Percentiles rank a stretch among this genome's conserved stretches.
Conservation (phyloP, 2,888 invertebrate genomes). For the Gymnoscelis rufifasciata region DNA sequence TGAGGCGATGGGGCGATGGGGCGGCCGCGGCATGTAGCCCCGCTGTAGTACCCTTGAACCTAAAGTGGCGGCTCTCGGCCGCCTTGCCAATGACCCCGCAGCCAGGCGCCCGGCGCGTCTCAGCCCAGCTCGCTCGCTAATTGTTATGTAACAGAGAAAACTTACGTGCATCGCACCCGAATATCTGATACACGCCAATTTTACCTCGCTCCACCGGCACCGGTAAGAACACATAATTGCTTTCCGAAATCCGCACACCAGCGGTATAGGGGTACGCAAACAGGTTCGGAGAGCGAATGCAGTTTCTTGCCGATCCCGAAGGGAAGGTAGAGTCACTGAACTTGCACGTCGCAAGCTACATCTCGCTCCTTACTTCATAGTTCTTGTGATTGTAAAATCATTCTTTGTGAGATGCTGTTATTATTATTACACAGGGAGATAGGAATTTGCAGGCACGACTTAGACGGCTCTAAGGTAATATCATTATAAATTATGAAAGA, state of each 20-base stretch:
- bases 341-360: conserved; percentile 67
- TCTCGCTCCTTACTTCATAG: conserved; percentile 68
- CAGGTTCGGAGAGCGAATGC: conserved; percentile 70
- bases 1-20: neutral
- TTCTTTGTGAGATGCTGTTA: conserved; percentile 50
- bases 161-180: conserved; percentile 52
- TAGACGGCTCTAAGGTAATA: conserved; percentile 26
- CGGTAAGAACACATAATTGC: conserved; percentile 47
- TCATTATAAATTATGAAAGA: conserved; percentile 13
- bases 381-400: conserved; percentile 70
- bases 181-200: conserved; percentile 54
- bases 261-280: conserved; percentile 67
- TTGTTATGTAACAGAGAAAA: conserved; percentile 73
- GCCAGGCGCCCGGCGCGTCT: conserved; percentile 70
- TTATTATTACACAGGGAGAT: conserved; percentile 36
- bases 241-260: conserved; percentile 41
- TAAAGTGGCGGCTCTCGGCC: conserved; percentile 78
- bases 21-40: conserved; percentile 58
- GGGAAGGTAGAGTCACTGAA: conserved; percentile 74
- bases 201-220: conserved; percentile 37
- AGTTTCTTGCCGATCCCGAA: conserved; percentile 69
- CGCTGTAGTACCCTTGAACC: conserved; percentile 74
- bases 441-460: conserved; percentile 33
- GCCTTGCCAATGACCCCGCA: conserved; percentile 81
- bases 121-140: conserved; percentile 59